These are phyloP conservation scores for Polyploca ridens DNA, from an alignment of 2,888 invertebrate genomes.

Conservation along the genomic window DNA sequence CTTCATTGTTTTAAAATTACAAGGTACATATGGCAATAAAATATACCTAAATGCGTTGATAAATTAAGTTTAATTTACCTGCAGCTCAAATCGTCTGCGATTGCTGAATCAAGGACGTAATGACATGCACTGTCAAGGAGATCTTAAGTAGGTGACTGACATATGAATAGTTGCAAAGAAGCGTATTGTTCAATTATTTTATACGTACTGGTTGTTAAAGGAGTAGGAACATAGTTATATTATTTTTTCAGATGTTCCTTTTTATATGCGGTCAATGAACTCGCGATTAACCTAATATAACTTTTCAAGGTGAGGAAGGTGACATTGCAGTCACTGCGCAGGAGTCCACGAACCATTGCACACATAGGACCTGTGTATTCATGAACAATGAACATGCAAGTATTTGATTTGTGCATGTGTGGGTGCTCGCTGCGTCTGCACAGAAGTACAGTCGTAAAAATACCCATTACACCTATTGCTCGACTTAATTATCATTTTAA, in stretches of 20 bases:
- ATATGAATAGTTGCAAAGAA: background rate
- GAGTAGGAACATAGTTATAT: background rate
- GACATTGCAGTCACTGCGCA: constrained; percentile 65
- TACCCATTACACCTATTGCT: constrained; percentile 1
- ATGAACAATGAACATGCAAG: constrained; percentile 13
- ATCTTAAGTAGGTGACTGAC: constrained; percentile 10
- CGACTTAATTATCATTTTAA: constrained; percentile 4
- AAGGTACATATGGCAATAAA: background rate
- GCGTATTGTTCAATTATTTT: constrained; percentile 8
- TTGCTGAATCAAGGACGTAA: background rate
- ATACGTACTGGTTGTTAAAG: background rate
- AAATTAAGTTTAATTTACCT: background rate
- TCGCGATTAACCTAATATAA: constrained; percentile 59
- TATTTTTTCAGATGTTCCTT: constrained; percentile 30
- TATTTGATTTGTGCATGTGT: constrained; percentile 11
- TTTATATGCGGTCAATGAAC: constrained; percentile 62
- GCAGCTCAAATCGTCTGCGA: background rate
- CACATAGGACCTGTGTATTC: constrained; percentile 21
- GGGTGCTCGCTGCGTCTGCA: constrained; percentile 10
- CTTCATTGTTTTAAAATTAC: background rate
- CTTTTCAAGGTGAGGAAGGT: constrained; percentile 65
- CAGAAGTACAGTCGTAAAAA: constrained; percentile 5
- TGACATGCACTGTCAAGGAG: constrained; percentile 6
- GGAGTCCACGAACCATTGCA: constrained; percentile 44
- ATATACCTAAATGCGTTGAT: background rate